Conservation (phyloP, 2,113 vertebrate genomes). For the Nesoenas mayeri region DNA sequence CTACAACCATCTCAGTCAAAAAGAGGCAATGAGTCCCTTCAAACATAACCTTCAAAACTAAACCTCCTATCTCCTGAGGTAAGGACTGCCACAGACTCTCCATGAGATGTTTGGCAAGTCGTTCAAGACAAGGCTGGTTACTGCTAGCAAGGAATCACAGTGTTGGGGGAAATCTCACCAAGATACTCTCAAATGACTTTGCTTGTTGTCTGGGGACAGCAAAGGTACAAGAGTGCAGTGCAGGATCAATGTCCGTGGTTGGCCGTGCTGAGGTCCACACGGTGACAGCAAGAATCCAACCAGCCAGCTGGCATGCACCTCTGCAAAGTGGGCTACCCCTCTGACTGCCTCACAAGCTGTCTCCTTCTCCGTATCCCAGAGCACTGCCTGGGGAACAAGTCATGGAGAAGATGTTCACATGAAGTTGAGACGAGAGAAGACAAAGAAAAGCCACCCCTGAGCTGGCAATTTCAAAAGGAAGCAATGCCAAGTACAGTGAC, state of each 20-base stretch:
- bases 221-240: background rate
- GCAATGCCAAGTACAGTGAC: fast-evolving
- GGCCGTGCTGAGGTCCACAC: background rate
- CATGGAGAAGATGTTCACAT: background rate
- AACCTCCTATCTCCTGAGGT: background rate
- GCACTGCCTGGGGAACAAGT: background rate
- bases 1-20: background rate
- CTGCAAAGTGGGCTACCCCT: background rate
- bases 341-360: background rate
- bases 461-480: background rate
- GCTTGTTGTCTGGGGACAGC: background rate
- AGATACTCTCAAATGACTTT: background rate
- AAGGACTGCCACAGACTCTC: background rate
- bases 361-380: background rate
- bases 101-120: background rate
- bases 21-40: background rate
- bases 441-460: background rate
- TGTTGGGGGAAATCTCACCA: background rate
- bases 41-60: background rate
- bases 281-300: fast-evolving
- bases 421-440: background rate
- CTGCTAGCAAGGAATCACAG: background rate
- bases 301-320: background rate
- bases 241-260: background rate
- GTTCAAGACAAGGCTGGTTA: background rate